Evolutionary conservation across 2,113 vertebrate genomes (phyloP).

Genomic region (Charadrius vociferus): DNA sequence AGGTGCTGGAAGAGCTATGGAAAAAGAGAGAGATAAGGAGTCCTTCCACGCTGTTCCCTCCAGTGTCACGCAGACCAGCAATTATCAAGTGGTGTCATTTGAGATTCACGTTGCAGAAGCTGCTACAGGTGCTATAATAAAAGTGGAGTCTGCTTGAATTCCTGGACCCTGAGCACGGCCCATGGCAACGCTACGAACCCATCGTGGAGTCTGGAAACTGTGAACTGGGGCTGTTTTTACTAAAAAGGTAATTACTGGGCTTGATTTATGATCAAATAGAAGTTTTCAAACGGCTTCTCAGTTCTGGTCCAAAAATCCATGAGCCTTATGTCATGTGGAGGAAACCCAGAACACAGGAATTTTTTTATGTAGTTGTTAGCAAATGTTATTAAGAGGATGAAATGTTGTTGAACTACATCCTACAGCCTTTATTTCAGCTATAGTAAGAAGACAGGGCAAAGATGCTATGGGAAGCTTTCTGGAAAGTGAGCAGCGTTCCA

Average conservation of each 20-base stretch:
- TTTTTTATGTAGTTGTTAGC: not conserved
- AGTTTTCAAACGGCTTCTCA: not conserved
- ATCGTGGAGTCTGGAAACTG: not conserved
- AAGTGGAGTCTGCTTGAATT: not conserved
- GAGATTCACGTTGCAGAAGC: not conserved
- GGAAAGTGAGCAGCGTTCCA: not conserved
- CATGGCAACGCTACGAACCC: not conserved
- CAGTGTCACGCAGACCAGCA: not conserved
- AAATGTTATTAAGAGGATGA: not conserved
- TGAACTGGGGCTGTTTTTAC: not conserved
- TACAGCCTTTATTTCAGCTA: not conserved
- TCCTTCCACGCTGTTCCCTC: fast-evolving
- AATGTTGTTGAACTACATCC: not conserved
- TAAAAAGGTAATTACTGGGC: not conserved
- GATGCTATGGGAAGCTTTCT: not conserved
- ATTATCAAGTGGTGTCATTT: not conserved
- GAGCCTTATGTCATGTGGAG: constrained; percentile 13
- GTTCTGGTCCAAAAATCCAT: constrained; percentile 1
- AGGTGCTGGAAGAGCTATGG: not conserved
- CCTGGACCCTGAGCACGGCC: not conserved
- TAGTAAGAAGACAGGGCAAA: not conserved
- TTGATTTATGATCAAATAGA: constrained; percentile 38
- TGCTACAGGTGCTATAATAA: not conserved
- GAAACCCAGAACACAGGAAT: not conserved
- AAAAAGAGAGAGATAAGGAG: not conserved